Conservation (phyloP, 2,113 vertebrate species). For the Tenebrosternarchus preto region DNA sequence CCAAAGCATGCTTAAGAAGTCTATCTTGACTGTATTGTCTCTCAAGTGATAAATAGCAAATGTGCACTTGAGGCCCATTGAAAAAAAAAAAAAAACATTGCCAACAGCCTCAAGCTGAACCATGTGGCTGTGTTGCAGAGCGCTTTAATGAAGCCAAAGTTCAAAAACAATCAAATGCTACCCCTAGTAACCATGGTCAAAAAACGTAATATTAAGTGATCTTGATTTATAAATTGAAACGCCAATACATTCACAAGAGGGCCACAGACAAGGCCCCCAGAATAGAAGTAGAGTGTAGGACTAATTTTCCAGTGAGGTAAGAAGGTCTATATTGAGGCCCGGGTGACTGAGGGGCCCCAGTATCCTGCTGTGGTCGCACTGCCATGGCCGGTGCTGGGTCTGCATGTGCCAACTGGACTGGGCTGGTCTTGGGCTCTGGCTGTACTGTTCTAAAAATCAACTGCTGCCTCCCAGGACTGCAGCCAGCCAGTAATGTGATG, state of each 20-base stretch:
- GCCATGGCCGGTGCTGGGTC: constrained; percentile 9
- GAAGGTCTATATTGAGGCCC: constrained; percentile 63
- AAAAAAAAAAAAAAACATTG: not conserved
- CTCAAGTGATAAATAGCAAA: constrained; percentile 23
- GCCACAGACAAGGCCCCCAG: constrained; percentile 23
- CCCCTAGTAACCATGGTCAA: constrained; percentile 25
- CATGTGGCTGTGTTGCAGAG: constrained; percentile 4
- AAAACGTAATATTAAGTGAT: constrained; percentile 23
- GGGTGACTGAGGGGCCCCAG: constrained; percentile 55
- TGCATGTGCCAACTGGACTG: constrained; percentile 26
- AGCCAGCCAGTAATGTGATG: constrained; percentile 64
- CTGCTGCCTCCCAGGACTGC: constrained; percentile 57
- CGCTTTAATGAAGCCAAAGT: constrained; percentile 5
- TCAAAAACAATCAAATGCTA: constrained; percentile 24
- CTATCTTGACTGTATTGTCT: constrained; percentile 13
- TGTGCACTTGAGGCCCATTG: constrained; percentile 7
- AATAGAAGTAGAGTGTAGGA: constrained; percentile 11
- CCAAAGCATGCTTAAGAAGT: not conserved
- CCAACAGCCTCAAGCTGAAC: not conserved
- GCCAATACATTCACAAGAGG: constrained; percentile 25
- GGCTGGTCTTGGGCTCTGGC: constrained; percentile 25
- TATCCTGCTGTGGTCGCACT: constrained; percentile 39
- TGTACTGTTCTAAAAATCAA: constrained; percentile 68
- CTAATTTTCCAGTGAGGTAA: constrained; percentile 61
- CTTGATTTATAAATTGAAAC: constrained; percentile 25